Percentiles rank a stretch among this genome's conserved stretches.
phyloP scores from a whole-genome alignment of 2,888 invertebrate genomes.

The Caenorhabditis macrosperma region DNA sequence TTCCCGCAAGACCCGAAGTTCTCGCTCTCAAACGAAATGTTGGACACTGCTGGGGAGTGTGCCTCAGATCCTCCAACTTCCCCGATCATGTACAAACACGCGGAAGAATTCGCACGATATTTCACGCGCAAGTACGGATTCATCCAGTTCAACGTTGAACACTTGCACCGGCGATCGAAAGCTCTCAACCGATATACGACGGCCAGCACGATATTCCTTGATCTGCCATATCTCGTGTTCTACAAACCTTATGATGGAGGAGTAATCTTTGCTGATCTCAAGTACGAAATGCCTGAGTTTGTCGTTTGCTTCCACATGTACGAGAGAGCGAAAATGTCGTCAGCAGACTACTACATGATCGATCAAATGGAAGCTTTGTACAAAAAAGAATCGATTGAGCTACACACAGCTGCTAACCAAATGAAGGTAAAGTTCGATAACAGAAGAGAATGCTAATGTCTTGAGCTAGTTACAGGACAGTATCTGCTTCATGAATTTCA shows the following conservation, averaged over 20 bases:
- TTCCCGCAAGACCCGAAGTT: neutral
- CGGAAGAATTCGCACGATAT: constrained; percentile 43
- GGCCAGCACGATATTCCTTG: neutral
- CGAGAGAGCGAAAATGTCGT: constrained; percentile 40
- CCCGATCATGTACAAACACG: constrained; percentile 46
- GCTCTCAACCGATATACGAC: constrained; percentile 46
- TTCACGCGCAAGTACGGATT: constrained; percentile 33
- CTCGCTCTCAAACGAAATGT: neutral
- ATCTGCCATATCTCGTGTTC: constrained; percentile 52
- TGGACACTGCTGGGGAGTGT: neutral
- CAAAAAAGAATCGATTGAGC: constrained; percentile 28
- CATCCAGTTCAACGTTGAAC: constrained; percentile 23
- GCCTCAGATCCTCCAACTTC: neutral
- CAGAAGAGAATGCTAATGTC: neutral
- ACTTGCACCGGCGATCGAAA: constrained; percentile 30
- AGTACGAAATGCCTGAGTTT: constrained; percentile 43
- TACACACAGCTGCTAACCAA: constrained; percentile 29
- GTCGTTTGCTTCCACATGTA: constrained; percentile 48
- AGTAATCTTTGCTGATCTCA: constrained; percentile 40
- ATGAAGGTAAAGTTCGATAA: constrained; percentile 8
- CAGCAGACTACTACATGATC: constrained; percentile 53
- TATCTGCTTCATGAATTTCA: constrained; percentile 50
- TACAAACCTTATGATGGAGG: constrained; percentile 48
- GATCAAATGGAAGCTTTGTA: constrained; percentile 49
- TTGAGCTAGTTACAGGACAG: constrained; percentile 40